Conservation (phyloP, 2,113 vertebrate genomes). For the Pterocles burchelli region DNA sequence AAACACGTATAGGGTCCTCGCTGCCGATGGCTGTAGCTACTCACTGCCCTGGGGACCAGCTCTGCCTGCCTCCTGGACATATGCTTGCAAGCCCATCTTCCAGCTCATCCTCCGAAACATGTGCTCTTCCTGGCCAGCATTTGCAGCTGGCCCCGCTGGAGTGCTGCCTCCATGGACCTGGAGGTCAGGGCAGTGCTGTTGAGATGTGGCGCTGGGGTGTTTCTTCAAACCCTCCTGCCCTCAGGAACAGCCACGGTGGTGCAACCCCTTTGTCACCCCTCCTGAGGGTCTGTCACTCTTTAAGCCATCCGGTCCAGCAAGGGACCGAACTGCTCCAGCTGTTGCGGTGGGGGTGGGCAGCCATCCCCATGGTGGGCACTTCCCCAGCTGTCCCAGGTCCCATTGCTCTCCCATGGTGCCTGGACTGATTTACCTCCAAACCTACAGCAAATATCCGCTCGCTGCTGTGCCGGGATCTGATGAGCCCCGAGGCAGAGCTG, state of each 20-base stretch:
- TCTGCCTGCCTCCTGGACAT: not conserved
- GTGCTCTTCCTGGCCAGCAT: not conserved
- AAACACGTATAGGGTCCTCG: not conserved
- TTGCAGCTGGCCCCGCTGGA: not conserved
- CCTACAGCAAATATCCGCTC: rapidly evolving
- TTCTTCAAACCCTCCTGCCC: not conserved
- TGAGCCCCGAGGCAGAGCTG: rapidly evolving
- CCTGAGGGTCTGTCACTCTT: not conserved
- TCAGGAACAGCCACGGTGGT: not conserved
- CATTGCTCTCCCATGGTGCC: not conserved
- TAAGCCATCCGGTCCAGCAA: not conserved
- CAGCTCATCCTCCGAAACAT: not conserved
- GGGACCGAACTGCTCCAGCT: not conserved
- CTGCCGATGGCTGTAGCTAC: not conserved
- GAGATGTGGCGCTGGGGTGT: not conserved
- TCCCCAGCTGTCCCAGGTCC: not conserved
- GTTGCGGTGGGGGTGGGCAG: not conserved
- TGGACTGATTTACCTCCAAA: not conserved
- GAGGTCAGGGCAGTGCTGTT: not conserved
- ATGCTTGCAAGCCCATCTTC: not conserved
- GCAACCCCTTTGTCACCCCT: not conserved
- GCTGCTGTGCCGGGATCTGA: rapidly evolving
- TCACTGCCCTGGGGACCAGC: not conserved
- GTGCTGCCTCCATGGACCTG: not conserved
- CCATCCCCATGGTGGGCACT: not conserved